phyloP scores from a whole-genome alignment of 2,113 vertebrate species.

The Sorex araneus region DNA sequence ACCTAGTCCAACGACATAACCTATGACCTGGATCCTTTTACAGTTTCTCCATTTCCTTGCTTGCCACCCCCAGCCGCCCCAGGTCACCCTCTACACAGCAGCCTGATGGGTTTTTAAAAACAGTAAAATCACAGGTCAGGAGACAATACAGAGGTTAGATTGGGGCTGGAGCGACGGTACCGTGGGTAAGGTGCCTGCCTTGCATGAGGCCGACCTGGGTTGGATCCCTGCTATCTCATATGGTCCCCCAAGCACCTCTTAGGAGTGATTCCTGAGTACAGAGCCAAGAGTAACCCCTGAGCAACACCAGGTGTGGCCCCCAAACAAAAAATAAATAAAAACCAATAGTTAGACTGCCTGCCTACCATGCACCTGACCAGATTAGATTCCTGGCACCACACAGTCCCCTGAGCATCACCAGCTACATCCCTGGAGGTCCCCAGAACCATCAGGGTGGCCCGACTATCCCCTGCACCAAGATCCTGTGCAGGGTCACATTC shows the following conservation, averaged over 20 bases:
- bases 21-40: not conserved
- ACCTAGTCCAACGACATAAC: not conserved
- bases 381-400: not conserved
- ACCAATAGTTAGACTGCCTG: too few relatives aligned
- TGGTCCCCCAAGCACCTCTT: not conserved
- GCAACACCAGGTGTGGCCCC: too few relatives aligned
- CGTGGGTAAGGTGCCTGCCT: not conserved
- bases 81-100: not conserved
- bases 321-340: too few relatives aligned
- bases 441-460: too few relatives aligned
- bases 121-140: not conserved
- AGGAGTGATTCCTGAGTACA: too few relatives aligned
- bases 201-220: not conserved
- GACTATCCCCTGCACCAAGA: too few relatives aligned
- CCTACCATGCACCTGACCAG: not conserved
- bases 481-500: too few relatives aligned
- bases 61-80: not conserved
- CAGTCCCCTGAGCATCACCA: not conserved
- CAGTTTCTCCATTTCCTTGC: not conserved
- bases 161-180: too few relatives aligned
- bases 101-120: constrained; percentile 7
- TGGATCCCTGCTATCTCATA: not conserved
- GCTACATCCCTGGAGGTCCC: too few relatives aligned
- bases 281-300: too few relatives aligned
- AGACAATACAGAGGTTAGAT: too few relatives aligned